A percentile compares a stretch with the other conserved stretches of the same genome.
Conservation (phyloP, 2,797 vertebrate species). For the Chelmon rostratus region DNA sequence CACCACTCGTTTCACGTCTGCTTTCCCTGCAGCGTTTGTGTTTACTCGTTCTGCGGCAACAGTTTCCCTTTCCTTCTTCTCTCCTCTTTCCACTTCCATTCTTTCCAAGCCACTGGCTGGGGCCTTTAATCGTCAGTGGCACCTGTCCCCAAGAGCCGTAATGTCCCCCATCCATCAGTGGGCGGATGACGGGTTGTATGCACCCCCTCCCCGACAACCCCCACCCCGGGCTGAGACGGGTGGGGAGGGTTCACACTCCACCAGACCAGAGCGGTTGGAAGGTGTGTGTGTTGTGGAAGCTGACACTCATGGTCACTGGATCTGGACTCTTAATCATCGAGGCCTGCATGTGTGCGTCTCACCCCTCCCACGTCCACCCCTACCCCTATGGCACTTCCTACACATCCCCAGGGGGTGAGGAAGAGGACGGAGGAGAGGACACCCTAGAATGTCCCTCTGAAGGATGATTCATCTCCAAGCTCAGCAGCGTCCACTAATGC, state of each 20-base stretch:
- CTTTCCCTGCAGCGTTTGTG: slow-evolving; percentile 75
- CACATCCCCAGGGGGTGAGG: slow-evolving; percentile 38
- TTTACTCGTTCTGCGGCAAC: slow-evolving; percentile 83
- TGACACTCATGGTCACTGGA: slow-evolving; percentile 72
- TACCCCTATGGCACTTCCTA: slow-evolving; percentile 41
- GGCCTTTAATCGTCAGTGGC: slow-evolving; percentile 85
- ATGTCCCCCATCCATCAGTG: slow-evolving; percentile 85
- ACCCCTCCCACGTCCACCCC: slow-evolving; percentile 25
- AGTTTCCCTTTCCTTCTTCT: slow-evolving; percentile 77
- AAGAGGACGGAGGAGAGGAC: slow-evolving; percentile 43
- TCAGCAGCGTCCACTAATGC: slow-evolving; percentile 51
- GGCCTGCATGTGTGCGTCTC: slow-evolving; percentile 49
- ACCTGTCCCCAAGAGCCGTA: slow-evolving; percentile 85
- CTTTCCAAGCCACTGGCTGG: slow-evolving; percentile 83
- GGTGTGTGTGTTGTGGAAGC: slow-evolving; percentile 56
- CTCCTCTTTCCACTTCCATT: slow-evolving; percentile 75
- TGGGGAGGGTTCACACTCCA: slow-evolving; percentile 69
- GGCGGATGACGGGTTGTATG: slow-evolving; percentile 72
- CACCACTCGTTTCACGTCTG: slow-evolving; percentile 63
- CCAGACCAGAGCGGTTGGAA: slow-evolving; percentile 53
- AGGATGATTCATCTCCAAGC: slow-evolving; percentile 52
- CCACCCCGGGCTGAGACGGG: slow-evolving; percentile 46
- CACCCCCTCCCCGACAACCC: slow-evolving; percentile 15
- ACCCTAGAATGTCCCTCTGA: slow-evolving; percentile 47
- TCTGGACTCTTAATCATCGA: slow-evolving; percentile 75